Evolutionary conservation across 2,888 invertebrate species (phyloP).

Genomic region (Pseudanteris insignis): DNA sequence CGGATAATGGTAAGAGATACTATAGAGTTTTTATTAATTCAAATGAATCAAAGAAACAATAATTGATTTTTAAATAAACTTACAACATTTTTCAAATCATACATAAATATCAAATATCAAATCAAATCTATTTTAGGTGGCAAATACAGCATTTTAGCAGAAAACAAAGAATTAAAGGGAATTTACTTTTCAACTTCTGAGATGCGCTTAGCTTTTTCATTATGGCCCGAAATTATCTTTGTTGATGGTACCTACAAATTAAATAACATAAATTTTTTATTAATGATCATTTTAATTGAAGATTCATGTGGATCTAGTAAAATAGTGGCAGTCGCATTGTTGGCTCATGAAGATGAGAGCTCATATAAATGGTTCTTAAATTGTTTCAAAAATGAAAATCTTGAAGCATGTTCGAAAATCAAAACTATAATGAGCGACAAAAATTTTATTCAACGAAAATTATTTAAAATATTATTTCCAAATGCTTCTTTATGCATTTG

Average conservation of each 20-base stretch:
- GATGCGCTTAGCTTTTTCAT: not conserved
- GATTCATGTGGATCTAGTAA: not conserved
- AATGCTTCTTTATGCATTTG: constrained; percentile 3
- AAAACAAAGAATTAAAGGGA: too few species aligned
- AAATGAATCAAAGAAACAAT: too few species aligned
- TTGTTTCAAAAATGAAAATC: not conserved
- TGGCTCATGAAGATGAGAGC: not conserved
- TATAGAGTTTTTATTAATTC: too few species aligned
- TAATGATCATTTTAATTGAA: not conserved
- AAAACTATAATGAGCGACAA: constrained; percentile 17
- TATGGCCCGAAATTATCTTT: constrained; percentile 7
- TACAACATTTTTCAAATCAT: too few species aligned
- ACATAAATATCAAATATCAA: too few species aligned
- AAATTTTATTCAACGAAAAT: constrained; percentile 5
- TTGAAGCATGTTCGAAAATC: constrained; percentile 1
- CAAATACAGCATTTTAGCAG: too few species aligned
- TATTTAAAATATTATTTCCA: constrained; percentile 3
- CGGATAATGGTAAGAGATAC: constrained; percentile 2
- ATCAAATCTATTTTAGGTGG: too few species aligned
- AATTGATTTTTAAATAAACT: too few species aligned
- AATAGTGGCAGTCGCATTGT: not conserved
- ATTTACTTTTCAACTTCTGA: not conserved
- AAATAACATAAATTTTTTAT: not conserved
- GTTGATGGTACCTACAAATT: constrained; percentile 7
- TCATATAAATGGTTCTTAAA: constrained; percentile 1